These are phyloP conservation scores for Pocillopora meandrina DNA, from an alignment of 92 coral and sea anemone genomes.

Conservation along the genomic window DNA sequence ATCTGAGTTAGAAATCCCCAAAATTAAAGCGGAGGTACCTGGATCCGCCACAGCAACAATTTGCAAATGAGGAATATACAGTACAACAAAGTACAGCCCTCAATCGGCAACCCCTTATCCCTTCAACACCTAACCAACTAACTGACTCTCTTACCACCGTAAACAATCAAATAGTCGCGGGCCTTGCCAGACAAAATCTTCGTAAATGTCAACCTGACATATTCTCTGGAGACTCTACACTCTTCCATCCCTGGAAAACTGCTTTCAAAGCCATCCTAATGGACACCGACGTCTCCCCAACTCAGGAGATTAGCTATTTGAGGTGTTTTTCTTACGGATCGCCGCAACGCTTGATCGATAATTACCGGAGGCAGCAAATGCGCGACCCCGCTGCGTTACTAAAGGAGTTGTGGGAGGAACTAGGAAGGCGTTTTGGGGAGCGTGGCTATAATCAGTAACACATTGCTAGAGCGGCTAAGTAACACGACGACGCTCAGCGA, in stretches of 20 bases:
- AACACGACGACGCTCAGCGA: constrained; percentile 41
- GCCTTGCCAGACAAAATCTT: constrained; percentile 42
- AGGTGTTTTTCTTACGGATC: constrained; percentile 49
- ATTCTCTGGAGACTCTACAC: constrained; percentile 49
- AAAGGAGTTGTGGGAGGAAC: constrained; percentile 48
- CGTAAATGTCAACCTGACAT: constrained; percentile 54
- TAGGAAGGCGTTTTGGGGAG: constrained; percentile 56
- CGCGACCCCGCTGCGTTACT: constrained; percentile 53
- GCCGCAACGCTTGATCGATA: constrained; percentile 48
- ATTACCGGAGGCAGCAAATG: constrained; percentile 47
- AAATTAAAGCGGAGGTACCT: constrained; percentile 1
- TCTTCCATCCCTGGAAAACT: constrained; percentile 57
- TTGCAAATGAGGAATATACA: constrained; percentile 3
- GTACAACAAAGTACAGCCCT: background rate
- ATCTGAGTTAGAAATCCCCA: constrained; percentile 14
- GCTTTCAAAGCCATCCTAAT: constrained; percentile 58
- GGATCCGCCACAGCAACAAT: constrained; percentile 8
- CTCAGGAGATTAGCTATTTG: constrained; percentile 54
- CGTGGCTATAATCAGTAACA: constrained; percentile 43
- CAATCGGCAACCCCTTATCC: constrained; percentile 25
- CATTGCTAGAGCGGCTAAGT: constrained; percentile 43
- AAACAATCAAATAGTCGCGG: constrained; percentile 51
- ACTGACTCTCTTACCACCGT: constrained; percentile 39
- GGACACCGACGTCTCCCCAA: constrained; percentile 50
- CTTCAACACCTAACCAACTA: constrained; percentile 47